Conservation (phyloP, 2,888 invertebrate species). For the Dinocampus coccinellae region DNA sequence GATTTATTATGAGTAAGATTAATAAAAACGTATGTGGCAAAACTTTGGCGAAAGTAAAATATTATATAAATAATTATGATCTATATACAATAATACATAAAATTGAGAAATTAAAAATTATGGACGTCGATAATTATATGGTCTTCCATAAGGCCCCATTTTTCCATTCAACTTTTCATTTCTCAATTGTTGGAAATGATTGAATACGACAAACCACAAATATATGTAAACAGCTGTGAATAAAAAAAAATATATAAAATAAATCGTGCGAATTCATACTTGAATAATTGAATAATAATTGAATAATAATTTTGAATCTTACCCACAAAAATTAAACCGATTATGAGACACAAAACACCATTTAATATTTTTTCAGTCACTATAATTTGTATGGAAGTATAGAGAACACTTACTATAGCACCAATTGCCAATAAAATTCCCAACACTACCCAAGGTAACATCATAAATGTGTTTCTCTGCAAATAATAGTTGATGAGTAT, state of each 20-base stretch:
- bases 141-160: slow-evolving; percentile 65
- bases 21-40: not conserved
- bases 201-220: slow-evolving; percentile 88
- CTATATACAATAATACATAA: not conserved
- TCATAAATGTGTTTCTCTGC: slow-evolving; percentile 85
- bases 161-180: slow-evolving; percentile 60
- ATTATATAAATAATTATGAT: not conserved
- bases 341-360: slow-evolving; percentile 75
- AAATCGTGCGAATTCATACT: not conserved
- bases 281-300: not conserved
- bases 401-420: slow-evolving; percentile 82
- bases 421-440: slow-evolving; percentile 85
- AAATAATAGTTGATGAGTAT: no score
- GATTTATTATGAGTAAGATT: not conserved
- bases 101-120: slow-evolving; percentile 45
- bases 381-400: slow-evolving; percentile 82
- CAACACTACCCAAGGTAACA: slow-evolving; percentile 88
- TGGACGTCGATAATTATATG: slow-evolving; percentile 64
- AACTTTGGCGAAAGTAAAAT: slow-evolving; percentile 12
- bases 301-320: slow-evolving; percentile 61
- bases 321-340: slow-evolving; percentile 76
- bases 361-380: slow-evolving; percentile 74
- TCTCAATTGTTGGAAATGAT: slow-evolving; percentile 80
- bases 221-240: slow-evolving; percentile 82
- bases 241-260: not conserved